phyloP scores from a whole-genome alignment of 2,888 invertebrate species.

The Nebria salina region DNA sequence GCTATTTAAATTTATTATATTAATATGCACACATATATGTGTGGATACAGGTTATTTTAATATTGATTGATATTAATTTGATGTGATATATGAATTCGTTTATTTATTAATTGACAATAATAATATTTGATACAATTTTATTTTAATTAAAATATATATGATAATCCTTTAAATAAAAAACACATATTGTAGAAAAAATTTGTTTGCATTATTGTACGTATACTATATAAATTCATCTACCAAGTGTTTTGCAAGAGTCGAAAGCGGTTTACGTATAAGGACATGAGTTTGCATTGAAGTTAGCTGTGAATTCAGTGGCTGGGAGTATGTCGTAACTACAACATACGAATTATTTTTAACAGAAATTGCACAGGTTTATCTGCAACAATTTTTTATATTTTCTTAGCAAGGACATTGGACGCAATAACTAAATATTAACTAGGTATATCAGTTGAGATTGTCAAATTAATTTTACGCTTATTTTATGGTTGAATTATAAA shows the following conservation, averaged over 20 bases:
- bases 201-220: neutral
- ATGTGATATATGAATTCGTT: neutral
- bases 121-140: no score
- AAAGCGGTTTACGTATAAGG: constrained; percentile 18
- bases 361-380: neutral
- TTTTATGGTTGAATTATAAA: neutral
- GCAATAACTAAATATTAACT: neutral
- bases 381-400: neutral
- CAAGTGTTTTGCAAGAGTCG: constrained; percentile 13
- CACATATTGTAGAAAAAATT: neutral
- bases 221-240: neutral
- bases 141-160: no score
- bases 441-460: neutral
- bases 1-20: neutral
- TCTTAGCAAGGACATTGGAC: neutral
- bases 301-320: neutral
- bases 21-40: neutral
- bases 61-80: neutral
- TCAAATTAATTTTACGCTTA: neutral
- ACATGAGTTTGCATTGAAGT: constrained; percentile 10
- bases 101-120: no score
- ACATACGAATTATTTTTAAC: neutral
- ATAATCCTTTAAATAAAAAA: neutral
- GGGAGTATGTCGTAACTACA: constrained; percentile 7
- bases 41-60: neutral